Conservation (phyloP, 2,888 invertebrate species). For the Unio delphinus region DNA sequence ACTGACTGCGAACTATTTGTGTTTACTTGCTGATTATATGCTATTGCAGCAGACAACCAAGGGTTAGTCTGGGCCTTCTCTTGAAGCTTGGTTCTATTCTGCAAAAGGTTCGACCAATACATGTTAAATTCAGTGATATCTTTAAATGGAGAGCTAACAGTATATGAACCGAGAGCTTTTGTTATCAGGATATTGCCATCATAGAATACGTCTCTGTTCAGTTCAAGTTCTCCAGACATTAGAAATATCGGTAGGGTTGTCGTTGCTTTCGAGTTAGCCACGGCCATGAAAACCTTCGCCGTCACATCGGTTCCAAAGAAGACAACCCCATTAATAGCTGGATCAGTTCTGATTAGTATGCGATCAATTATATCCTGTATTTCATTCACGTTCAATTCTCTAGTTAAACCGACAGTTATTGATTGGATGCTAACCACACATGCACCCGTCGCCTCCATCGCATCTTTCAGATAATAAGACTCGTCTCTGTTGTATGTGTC, state of each 20-base stretch:
- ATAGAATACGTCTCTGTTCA: too few relatives aligned
- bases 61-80: too few relatives aligned
- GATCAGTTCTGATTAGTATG: conserved; percentile 2
- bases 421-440: conserved; percentile 3
- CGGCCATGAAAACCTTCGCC: neutral
- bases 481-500: conserved; percentile 6
- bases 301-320: conserved; percentile 5
- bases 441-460: neutral
- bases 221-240: conserved; percentile 6
- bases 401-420: neutral
- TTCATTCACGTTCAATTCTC: neutral
- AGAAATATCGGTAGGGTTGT: conserved; percentile 5
- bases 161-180: too few relatives aligned
- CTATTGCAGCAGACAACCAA: too few relatives aligned
- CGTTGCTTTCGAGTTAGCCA: neutral
- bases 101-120: too few relatives aligned
- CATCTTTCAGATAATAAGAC: neutral
- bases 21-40: too few relatives aligned
- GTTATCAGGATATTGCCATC: too few relatives aligned
- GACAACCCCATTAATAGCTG: conserved; percentile 11
- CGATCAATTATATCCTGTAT: neutral
- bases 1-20: too few relatives aligned
- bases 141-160: too few relatives aligned
- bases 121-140: too few relatives aligned
- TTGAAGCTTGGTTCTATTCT: too few relatives aligned